Evolutionary conservation across 1,140 invertebrate genomes (phyloP), one percentile per base, ranked within the genome.

Genomic region (Meloidogyne exigua): DNA sequence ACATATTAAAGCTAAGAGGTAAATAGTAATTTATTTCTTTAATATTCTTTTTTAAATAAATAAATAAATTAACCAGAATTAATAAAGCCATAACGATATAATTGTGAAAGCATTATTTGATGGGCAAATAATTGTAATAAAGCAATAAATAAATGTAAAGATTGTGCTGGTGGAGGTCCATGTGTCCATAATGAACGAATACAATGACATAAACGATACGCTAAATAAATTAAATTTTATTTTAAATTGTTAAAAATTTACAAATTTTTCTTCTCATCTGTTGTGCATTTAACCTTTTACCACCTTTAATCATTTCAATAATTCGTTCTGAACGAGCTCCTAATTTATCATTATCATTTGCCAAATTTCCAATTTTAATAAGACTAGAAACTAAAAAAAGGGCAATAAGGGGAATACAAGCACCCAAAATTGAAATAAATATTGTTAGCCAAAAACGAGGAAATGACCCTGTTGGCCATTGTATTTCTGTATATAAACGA

Each of bases 31-130:
- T 9, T 39, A 39, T 39, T 39, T 39, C 4, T 39, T 39, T 39
- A 9, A 9, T 39, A 18, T 67, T 28, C 9, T 13, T n/a, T 28
- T 32, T 32, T 32, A 32, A n/a, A 32, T 26, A 70, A 72, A 63
- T 74, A 3, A 32, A 32, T 32, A 3, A 77, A 76, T 71, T 57
- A 28, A 86, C 85, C 86, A 32, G 85, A 87, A 76, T 87, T 86
- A 32, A 87, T 83, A 69, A 87, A 87, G 18, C 86, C 86, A 67
- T 72, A 81, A 18, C 81, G 81, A 72, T 88, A 87, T 21, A 87
- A 73, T 64, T 87, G 85, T 12, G 85, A 81, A 32, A 87, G 68
- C 85, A 87, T 87, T n/a, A 85, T 44, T 76, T 87, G 85, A 73
- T 87, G 85, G n/a, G 82, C 85, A 62, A 87, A 72, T n/a, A 87